These are phyloP conservation scores for Bovichtus variegatus DNA, from an alignment of 2,797 vertebrate species.

Conservation along the genomic window DNA sequence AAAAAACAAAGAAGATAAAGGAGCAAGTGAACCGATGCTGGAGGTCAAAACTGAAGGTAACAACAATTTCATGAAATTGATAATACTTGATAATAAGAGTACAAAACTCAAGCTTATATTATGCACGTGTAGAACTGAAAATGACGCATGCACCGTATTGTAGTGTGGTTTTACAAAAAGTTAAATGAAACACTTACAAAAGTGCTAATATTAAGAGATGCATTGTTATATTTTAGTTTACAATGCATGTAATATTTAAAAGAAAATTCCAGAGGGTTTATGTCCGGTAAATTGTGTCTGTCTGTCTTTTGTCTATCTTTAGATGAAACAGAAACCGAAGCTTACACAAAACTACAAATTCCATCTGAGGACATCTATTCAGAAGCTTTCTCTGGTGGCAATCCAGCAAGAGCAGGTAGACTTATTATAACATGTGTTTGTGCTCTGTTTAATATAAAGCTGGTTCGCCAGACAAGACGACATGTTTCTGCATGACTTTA, in stretches of 20 bases:
- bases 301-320: conserved; percentile 46
- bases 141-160: not conserved
- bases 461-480: not conserved
- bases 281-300: not conserved
- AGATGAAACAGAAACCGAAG: conserved; percentile 56
- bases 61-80: not conserved
- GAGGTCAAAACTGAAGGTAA: conserved; percentile 55
- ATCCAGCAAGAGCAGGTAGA: conserved; percentile 56
- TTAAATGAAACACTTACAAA: not conserved
- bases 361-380: conserved; percentile 76
- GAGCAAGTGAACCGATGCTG: not conserved
- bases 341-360: conserved; percentile 59
- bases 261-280: not conserved
- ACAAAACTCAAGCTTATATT: not conserved
- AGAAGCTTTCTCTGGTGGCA: not conserved
- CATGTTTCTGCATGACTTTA: not conserved
- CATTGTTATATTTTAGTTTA: not conserved
- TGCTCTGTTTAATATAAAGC: not conserved
- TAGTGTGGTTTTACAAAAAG: not conserved
- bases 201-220: not conserved
- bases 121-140: not conserved
- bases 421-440: not conserved
- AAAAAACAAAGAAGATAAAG: not conserved
- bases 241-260: not conserved
- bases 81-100: not conserved